These are phyloP conservation scores for Tautogolabrus adspersus DNA, from an alignment of 2,113 vertebrate species.

Conservation along the genomic window DNA sequence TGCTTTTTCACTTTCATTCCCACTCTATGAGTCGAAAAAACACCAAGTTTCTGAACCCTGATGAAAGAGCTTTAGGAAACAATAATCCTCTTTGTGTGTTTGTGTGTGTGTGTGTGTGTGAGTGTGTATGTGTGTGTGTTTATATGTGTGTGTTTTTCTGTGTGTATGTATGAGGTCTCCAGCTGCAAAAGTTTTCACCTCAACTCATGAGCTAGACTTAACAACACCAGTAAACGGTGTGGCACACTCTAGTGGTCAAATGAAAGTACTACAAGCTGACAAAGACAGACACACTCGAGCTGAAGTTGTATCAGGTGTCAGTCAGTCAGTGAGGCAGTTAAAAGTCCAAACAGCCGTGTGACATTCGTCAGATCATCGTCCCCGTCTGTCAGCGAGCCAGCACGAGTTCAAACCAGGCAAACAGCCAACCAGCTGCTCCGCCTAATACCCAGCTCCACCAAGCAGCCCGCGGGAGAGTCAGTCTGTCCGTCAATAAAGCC, in stretches of 20 bases:
- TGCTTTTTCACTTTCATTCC: conserved; percentile 23
- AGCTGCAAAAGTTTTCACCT: no score
- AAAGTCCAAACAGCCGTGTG: conserved; percentile 13
- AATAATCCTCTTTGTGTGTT: conserved; percentile 79
- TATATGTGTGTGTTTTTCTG: background rate
- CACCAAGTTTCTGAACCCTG: conserved; percentile 78
- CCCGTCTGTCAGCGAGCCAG: conserved; percentile 16
- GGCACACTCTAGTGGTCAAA: conserved; percentile 47
- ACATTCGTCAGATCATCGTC: conserved; percentile 22
- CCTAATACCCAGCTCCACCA: conserved; percentile 17
- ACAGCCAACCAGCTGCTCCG: background rate
- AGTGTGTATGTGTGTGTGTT: conserved; percentile 33
- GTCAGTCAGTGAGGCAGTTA: background rate
- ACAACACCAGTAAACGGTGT: background rate
- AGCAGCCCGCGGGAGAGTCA: background rate
- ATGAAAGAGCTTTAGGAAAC: conserved; percentile 87
- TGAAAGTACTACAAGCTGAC: background rate
- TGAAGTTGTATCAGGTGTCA: background rate
- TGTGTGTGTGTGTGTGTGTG: conserved; percentile 67
- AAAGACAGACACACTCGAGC: background rate
- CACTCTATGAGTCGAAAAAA: conserved; percentile 51
- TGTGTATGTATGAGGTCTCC: no score
- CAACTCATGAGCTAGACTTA: no score
- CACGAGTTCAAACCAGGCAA: background rate
- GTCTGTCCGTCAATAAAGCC: conserved; percentile 8